Evolutionary conservation across 2,113 vertebrate species (phyloP), one percentile per base, ranked within the genome.

Genomic region (Pelecanoides urinatrix): DNA sequence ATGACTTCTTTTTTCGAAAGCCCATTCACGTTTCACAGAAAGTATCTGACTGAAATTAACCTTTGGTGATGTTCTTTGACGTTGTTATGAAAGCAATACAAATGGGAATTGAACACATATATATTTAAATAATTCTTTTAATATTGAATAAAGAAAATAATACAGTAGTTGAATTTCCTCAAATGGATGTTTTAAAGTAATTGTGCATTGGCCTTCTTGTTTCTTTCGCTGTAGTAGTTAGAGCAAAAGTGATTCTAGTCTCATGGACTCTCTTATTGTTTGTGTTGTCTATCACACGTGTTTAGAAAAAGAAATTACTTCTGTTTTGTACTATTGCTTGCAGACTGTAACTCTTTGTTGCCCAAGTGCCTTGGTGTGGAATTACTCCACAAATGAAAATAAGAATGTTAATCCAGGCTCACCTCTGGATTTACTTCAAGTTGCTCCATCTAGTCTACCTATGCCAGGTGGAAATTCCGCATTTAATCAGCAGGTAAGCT

Each of bases 291-390:
- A 5, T 74, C 23, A 36, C 13, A 19, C 4, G 1, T 45, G 29
- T 74, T 77, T 36, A 50, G 70, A 59, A 62, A 80, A 88, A 80
- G 11, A 73, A 76, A 88, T 67, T 30, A 42, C n/a, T 94, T 86
- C 40, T 91, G 27, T 63, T 80, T 90, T 93, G 34, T 83, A 7
- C 76, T 81, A 1, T 90, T 90, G 38, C 44, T 95, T 98, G 58
- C 92, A 98, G 98, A 98, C 98, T 63, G 96, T 98, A 96, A 98
- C 98, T 83, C 98, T 98, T 71, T 98, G 98, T 96, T 98, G 98
- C 96, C 98, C 98, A 98, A 98, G 98, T 98, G 98, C 98, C 98
- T 98, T 98, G 98, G 98, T 98, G 96, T 98, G 98, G 98, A 98
- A 98, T 94, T 98, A 98, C 15, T 98, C 98, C 96, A 97, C 97